Base-by-base conservation (phyloP, 2,113 vertebrate species). In the Melanotaenia duboulayi region DNA sequence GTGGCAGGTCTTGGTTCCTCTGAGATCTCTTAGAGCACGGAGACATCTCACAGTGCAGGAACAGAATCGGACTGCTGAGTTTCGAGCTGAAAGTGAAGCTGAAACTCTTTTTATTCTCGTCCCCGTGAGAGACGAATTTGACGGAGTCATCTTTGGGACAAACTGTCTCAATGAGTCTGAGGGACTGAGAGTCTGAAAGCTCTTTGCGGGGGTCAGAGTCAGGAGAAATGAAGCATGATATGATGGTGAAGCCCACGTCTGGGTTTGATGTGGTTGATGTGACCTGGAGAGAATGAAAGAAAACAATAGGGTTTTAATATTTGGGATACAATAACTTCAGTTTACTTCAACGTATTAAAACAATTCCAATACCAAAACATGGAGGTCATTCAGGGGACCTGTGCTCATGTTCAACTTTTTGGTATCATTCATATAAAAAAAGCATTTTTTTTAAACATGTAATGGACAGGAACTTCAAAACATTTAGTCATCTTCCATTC, bases 1-100 rank as follows among this genome's bases (percentile, higher is more conserved):
- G 89, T 0, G 95, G 94, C 7, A 97, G 84, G 22, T 85, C 89
- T 66, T 85, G 87, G 60, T 78, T 65, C 48, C 80, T 87, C 39
- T 81, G 87, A 51, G 88, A 82, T 58, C 78, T 92, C 66, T 91
- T 93, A 37, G 95, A 93, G 78, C 98, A 99, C 62, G 96, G 87
- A 0, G 95, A 95, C 89, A 98, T 90, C 69, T 98, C 95, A 0
- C 98, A 99, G 78, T 99, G 97, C 54, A 99, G 95, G 79, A 97
- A 99, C 23, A 97, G 94, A 65, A 96, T 76, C 0, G 95, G 94
- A 39, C 78, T 82, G 51, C 96, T 96, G 82, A 96, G 95, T 83
- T 93, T 24, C 0, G 96, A 91, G 89, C 94, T 96, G 90, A 98
- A 98, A 66, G 87, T 90, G 84, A 99, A 99, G 80, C 96, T 97